Base-by-base conservation (phyloP, 2,888 invertebrate species). In the Drosophila lutescens region DNA sequence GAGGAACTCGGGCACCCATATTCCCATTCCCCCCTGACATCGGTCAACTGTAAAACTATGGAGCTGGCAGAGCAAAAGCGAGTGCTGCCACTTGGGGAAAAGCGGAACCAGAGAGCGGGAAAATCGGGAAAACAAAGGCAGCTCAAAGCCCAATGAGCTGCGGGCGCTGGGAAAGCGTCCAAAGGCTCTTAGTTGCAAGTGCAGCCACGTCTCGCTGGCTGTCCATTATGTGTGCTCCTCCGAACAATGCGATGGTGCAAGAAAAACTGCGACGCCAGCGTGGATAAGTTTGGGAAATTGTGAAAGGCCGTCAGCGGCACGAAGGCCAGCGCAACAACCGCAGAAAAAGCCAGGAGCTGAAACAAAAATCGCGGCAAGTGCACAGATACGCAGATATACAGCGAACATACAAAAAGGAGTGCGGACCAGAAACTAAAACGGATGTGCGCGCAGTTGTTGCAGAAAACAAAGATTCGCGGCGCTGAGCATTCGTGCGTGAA, bases 381-480 rank as follows among this genome's bases (percentile, higher is more conserved):
- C 41, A 44, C 30, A 32, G 17, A 47, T 46, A 46, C 46, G 8
- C 44, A n/a, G 46, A 46, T 15, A 40, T 15, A 40, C 15, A 12
- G 30, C 34, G 12, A 5, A 15, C 46, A 30, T 32, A 47, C 47
- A 32, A 44, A 54, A 56, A 26, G 56, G 23, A 41, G 61, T 58
- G 61, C 57, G 49, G 38, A 32, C 23, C 23, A 36, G 46, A 66
- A 59, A 43, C 36, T 36, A 56, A 72, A 82, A 62, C 79, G 82
- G 82, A 86, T 67, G 75, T 86, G 77, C 68, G 79, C 86, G 49
- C 85, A 83, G 82, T 86, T 81, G 87, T 77, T 79, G 76, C 69
- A 68, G 74, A 85, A 87, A 82, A 82, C 85, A 83, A 85, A 87
- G 87, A 86, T 82, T 87, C 88, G 83, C 78, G 80, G 80, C 78